Conservation (phyloP, 2,113 vertebrate genomes). For the Callionymus lyra region DNA sequence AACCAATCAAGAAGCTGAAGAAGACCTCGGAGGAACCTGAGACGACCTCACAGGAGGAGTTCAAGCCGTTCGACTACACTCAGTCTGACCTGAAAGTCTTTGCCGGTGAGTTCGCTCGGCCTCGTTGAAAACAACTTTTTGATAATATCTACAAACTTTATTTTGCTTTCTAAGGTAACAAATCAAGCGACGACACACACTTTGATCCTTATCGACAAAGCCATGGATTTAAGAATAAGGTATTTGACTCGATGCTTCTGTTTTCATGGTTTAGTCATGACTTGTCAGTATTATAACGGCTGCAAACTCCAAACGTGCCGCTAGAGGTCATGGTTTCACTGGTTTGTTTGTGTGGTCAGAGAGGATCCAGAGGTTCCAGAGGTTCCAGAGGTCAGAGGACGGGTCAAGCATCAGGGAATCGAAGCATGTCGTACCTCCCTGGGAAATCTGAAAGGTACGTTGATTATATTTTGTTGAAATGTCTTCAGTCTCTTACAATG, state of each 20-base stretch:
- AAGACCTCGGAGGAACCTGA: conserved; percentile 48
- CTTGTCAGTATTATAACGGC: too few species aligned
- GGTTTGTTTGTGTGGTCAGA: conserved; percentile 5
- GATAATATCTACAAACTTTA: neutral
- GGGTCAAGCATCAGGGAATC: conserved; percentile 63
- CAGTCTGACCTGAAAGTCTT: conserved; percentile 84
- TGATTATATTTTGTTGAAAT: neutral
- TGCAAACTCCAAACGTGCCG: too few species aligned
- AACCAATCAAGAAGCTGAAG: conserved; percentile 75
- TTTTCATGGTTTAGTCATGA: neutral
- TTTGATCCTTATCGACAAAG: conserved; percentile 81
- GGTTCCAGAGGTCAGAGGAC: conserved; percentile 64
- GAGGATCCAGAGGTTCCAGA: too few species aligned
- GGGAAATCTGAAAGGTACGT: conserved; percentile 80
- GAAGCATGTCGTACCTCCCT: conserved; percentile 81
- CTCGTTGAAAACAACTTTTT: neutral
- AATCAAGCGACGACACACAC: conserved; percentile 68
- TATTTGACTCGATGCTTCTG: conserved; percentile 16
- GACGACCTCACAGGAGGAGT: conserved; percentile 40
- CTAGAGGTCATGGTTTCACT: neutral
- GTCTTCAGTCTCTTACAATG: conserved; percentile 2
- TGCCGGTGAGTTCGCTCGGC: conserved; percentile 66
- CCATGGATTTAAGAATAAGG: conserved; percentile 53
- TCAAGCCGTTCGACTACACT: conserved; percentile 88
- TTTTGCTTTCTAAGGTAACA: conserved; percentile 42